Conservation (phyloP, 2,797 vertebrate species). For the Tolypeutes matacus region DNA sequence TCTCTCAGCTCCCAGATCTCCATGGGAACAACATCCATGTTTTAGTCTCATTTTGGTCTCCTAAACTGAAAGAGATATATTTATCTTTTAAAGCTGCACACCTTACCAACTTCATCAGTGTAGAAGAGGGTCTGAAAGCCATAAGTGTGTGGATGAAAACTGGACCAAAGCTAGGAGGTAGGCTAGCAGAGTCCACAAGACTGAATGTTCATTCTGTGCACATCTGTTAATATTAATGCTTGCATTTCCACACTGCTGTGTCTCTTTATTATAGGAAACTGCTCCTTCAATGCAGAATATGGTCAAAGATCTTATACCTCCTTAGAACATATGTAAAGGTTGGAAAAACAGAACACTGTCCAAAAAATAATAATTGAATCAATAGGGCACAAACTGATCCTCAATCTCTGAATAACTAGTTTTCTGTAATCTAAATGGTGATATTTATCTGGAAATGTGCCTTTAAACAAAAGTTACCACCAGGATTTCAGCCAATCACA, state of each 20-base stretch:
- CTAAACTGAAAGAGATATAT: background rate
- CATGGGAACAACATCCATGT: background rate
- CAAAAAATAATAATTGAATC: background rate
- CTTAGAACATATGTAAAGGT: background rate
- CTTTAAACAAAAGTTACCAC: conserved; percentile 39
- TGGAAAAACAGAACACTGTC: background rate
- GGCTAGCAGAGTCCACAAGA: background rate
- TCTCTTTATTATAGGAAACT: background rate
- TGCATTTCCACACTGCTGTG: background rate
- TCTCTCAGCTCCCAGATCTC: background rate
- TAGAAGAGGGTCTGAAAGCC: background rate
- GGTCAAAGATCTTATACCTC: background rate
- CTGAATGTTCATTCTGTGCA: background rate
- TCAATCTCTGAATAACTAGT: conserved; percentile 24
- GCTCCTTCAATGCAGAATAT: background rate
- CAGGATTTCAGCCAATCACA: conserved; percentile 47
- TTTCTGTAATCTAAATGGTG: conserved; percentile 1
- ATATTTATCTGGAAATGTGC: conserved; percentile 49
- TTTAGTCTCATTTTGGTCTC: background rate
- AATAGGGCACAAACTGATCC: background rate
- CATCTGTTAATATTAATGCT: background rate
- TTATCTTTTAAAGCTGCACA: conserved; percentile 19
- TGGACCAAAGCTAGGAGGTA: background rate
- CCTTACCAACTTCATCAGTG: background rate
- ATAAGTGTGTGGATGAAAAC: background rate